Evolutionary conservation across 2,888 invertebrate genomes (phyloP).

Genomic region (Orchesella flavescens): DNA sequence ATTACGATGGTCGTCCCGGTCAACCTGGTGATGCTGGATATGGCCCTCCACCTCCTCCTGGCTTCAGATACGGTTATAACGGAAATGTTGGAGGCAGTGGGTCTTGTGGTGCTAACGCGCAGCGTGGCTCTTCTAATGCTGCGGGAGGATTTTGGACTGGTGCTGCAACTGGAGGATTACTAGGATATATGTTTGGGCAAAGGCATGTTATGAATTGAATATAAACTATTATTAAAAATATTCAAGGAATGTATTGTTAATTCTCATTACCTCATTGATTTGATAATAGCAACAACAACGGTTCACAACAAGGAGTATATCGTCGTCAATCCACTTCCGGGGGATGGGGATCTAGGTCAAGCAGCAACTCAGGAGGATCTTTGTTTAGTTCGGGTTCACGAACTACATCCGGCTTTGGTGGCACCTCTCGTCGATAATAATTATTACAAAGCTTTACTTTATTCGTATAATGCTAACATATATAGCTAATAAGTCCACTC

Average conservation of each 20-base stretch:
- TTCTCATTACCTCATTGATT: neutral
- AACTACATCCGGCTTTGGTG: constrained; percentile 71
- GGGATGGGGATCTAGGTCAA: constrained; percentile 37
- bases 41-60: constrained; percentile 69
- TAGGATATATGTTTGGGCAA: constrained; percentile 74
- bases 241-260: too few relatives aligned
- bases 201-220: constrained; percentile 48
- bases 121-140: constrained; percentile 12
- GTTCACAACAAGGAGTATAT: constrained; percentile 11
- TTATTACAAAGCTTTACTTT: too few relatives aligned
- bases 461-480: too few relatives aligned
- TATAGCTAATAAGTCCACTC: too few relatives aligned
- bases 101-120: constrained; percentile 37
- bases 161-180: constrained; percentile 73
- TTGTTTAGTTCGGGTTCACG: constrained; percentile 55
- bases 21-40: constrained; percentile 53
- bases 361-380: constrained; percentile 21
- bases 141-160: constrained; percentile 74
- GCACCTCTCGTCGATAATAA: constrained; percentile 70
- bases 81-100: constrained; percentile 67
- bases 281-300: neutral
- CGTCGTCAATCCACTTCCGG: constrained; percentile 38
- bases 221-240: too few relatives aligned
- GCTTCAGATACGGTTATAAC: constrained; percentile 64
- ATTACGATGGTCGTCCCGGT: constrained; percentile 69